Evolutionary conservation across 30 jellyfish, hydroid and myxozoan species (phyloP).

Genomic region (Morbakka virulenta): DNA sequence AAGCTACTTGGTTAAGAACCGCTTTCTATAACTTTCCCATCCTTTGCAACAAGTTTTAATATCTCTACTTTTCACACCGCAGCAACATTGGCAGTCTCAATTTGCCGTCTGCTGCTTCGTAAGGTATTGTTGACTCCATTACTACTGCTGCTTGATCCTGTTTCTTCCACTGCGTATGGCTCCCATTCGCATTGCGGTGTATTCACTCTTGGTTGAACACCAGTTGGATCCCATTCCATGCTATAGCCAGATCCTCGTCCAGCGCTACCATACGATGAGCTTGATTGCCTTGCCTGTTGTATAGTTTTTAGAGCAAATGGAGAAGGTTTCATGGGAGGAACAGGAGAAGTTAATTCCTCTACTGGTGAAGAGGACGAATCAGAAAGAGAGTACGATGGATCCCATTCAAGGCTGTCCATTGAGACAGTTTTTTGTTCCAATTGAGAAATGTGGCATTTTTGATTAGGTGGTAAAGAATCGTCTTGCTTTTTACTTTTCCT

Average conservation of each 20-base stretch:
- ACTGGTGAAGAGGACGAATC: conserved; percentile 78
- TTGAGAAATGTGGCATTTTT: background rate
- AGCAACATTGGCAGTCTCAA: background rate
- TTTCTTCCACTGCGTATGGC: conserved; percentile 73
- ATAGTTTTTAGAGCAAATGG: conserved; percentile 45
- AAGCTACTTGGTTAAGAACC: too few relatives aligned
- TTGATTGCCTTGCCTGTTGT: conserved; percentile 38
- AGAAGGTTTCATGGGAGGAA: conserved; percentile 65
- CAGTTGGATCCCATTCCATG: conserved; percentile 92
- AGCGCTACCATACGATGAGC: conserved; percentile 54
- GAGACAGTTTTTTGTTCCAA: conserved; percentile 3
- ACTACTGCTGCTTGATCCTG: conserved; percentile 51
- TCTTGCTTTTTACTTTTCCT: background rate
- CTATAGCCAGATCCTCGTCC: conserved; percentile 61
- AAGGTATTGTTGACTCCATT: background rate
- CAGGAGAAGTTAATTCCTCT: conserved; percentile 54
- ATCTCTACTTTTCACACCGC: too few relatives aligned
- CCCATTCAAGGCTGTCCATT: conserved; percentile 59
- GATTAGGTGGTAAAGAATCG: background rate
- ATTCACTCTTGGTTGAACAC: conserved; percentile 66
- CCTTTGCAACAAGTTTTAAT: too few relatives aligned
- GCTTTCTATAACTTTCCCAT: too few relatives aligned
- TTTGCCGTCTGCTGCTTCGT: background rate
- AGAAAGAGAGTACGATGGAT: conserved; percentile 61
- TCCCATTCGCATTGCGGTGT: conserved; percentile 81